phyloP scores from a whole-genome alignment of 2,797 vertebrate species.

The Sebastes cheni region DNA sequence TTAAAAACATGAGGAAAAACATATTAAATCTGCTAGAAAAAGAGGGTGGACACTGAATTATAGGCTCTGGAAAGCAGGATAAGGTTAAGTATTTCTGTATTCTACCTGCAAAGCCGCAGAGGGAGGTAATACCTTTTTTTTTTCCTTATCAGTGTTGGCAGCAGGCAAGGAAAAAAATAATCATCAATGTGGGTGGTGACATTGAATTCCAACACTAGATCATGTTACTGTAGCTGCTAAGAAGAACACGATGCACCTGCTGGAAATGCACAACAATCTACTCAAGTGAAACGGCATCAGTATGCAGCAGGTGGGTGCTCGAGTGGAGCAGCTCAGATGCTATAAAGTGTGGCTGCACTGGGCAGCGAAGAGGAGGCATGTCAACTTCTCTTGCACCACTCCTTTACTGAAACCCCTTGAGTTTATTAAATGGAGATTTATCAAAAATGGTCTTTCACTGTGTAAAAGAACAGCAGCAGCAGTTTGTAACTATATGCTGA shows the following conservation, averaged over 20 bases:
- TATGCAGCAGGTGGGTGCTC: slow-evolving; percentile 9
- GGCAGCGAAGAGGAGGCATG: background rate
- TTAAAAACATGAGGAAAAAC: background rate
- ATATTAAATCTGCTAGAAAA: background rate
- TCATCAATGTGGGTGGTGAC: slow-evolving; percentile 21
- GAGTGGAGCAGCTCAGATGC: background rate
- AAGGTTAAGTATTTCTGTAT: background rate
- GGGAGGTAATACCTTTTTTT: background rate
- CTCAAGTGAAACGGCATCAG: background rate
- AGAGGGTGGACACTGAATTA: background rate
- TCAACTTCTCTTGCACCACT: background rate
- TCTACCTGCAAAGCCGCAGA: slow-evolving; percentile 3
- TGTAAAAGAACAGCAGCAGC: background rate
- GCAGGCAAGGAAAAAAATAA: slow-evolving; percentile 2
- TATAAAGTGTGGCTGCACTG: background rate
- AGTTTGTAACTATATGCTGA: background rate
- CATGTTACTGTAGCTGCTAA: slow-evolving; percentile 16
- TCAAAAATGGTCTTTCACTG: background rate
- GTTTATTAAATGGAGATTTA: background rate
- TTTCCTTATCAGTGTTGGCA: slow-evolving; percentile 16
- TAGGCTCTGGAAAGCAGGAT: background rate
- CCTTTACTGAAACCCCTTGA: background rate
- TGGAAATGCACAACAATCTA: slow-evolving; percentile 1
- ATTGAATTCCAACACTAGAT: slow-evolving; percentile 21
- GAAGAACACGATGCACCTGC: slow-evolving; percentile 26